Evolutionary conservation across 1,140 invertebrate genomes (phyloP), one percentile per base, ranked within the genome.

Genomic region (Heliconius nattereri): DNA sequence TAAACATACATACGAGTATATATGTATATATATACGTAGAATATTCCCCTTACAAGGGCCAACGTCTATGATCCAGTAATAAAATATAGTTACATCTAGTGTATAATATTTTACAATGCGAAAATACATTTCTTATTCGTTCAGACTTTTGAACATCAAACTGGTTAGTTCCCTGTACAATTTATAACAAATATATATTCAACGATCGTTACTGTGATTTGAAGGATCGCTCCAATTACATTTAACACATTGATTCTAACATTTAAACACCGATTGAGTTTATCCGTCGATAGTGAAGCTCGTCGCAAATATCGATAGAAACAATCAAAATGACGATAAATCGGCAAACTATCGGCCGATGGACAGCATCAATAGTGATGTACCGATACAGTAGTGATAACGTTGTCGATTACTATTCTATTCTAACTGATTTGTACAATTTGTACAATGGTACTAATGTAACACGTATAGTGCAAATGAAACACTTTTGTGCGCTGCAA

Each of bases 161-260:
- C 87, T 89, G 89, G 83, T 85, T 87, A 86, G 87, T 81, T 93
- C 92, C 92, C 92, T 93, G 92, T 94, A 94, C 92, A 94, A 88
- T 87, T 91, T 81, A 91, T 91, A 93, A 93, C 90, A 92, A 92
- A 89, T 87, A 91, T 88, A 91, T 88, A 87, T 89, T 85, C 83
- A 88, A 89, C 81, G 92, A 92, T 92, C 93, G 92, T 94, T 93
- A 94, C 76, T 93, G 92, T 94, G 92, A 94, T 91, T 92, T 93
- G 92, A 93, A 93, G 92, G 81, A 84, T 76, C 82, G 84, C 79
- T 73, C 71, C 23, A 45, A 72, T 71, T 60, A 78, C 78, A 78
- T 74, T 72, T 54, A 72, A 57, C 54, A 57, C 54, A 57, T 57
- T 57, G 54, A 57, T 57, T 57, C 74, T 76, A 81, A 60, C n/a